Evolutionary conservation across 2,888 invertebrate genomes (phyloP), one percentile per base, ranked within the genome.

Genomic region (Suillia variegata): DNA sequence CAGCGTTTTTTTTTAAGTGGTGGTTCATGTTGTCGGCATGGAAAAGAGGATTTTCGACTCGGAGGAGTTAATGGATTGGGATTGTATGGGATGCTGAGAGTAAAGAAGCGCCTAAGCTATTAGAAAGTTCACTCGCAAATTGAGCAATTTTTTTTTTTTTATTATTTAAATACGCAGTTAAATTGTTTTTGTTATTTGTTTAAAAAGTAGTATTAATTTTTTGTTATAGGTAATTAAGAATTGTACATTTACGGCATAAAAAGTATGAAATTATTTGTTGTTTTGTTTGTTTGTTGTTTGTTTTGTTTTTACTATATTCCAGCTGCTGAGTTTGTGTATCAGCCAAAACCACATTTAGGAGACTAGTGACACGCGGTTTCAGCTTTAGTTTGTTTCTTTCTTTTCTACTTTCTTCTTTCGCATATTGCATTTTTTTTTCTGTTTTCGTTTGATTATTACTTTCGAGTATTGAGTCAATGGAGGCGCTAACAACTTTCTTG

Each of bases 231-330:
- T 45, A 45, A 45, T 3, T 45, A 8, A 5, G 22, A 51, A 15
- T 57, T 52, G 57, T 45, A 57, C 56, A 24, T 56, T 56, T 26
- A 34, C 26, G 52, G 38, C 52, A 34, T 52, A 21, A 34, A 38
- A 52, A 34, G 15, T 51, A 26, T 26, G n/a, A 26, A 51, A 17
- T 24, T 17, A 33, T 4, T 55, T 54, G 24, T 42, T n/a, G 42
- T 5, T 57, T 18, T 51, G 21, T 49, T 58, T n/a, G n/a, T 47
- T 48, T 48, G 48, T 33, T 33, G 24, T 26, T n/a, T 49, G 56
- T 22, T 33, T 38, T 54, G 22, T 34, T 10, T n/a, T 38, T 6
- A 31, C 12, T 38, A n/a, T 10, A n/a, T 5, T n/a, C n/a, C 38
- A 8, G 38, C 3, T 13, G 10, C 38, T 10, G n/a, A 13, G 38